These are phyloP conservation scores for Otis tarda DNA, from an alignment of 2,113 vertebrate species.

Conservation along the genomic window DNA sequence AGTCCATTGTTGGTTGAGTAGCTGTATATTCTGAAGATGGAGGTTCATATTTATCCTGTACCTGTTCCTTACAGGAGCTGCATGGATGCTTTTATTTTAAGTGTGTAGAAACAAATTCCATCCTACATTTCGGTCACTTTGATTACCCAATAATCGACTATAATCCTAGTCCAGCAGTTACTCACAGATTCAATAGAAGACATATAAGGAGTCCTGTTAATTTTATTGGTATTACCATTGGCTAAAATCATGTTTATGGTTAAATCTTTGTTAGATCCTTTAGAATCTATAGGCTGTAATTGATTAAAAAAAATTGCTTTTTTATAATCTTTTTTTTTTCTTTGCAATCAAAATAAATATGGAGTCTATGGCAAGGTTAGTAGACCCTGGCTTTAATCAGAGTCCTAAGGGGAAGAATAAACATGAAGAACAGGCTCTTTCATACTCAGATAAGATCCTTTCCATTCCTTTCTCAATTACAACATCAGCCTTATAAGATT, in stretches of 20 bases:
- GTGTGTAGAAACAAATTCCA: background rate
- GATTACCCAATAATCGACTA: background rate
- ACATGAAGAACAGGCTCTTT: background rate
- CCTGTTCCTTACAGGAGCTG: background rate
- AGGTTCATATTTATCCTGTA: background rate
- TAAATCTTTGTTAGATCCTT: background rate
- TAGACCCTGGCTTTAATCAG: background rate
- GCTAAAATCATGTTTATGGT: background rate
- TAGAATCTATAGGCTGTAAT: background rate
- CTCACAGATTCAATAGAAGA: background rate
- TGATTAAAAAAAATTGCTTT: background rate
- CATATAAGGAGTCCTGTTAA: background rate
- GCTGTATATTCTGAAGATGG: background rate
- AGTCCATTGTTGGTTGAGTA: background rate
- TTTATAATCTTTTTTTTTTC: background rate
- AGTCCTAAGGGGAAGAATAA: background rate
- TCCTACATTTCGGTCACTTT: background rate
- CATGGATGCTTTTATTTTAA: background rate
- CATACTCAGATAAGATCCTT: conserved; percentile 34
- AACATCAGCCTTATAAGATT: background rate
- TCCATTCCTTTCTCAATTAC: conserved; percentile 31
- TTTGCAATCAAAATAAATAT: background rate
- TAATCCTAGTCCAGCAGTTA: background rate
- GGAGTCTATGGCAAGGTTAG: background rate
- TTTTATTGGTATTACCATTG: background rate